Evolutionary conservation across 2,888 invertebrate genomes (phyloP).

Genomic region (Agrotis clavis): DNA sequence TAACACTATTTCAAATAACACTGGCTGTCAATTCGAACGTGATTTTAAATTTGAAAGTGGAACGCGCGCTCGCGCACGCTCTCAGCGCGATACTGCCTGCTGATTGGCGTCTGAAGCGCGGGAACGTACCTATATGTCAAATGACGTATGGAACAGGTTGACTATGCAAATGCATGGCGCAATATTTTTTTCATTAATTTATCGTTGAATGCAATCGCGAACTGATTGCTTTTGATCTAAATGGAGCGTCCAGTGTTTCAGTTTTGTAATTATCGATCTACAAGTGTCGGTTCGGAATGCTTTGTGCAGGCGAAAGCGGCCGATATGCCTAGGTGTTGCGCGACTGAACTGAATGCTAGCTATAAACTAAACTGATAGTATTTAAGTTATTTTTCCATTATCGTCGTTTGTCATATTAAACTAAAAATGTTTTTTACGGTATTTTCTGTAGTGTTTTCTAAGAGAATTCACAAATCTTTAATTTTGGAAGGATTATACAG

Average conservation of each 20-base stretch:
- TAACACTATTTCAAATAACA: conserved; percentile 58
- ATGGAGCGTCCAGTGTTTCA: conserved; percentile 70
- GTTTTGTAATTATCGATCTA: conserved; percentile 60
- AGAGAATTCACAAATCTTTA: too few species aligned
- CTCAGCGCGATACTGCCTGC: conserved; percentile 78
- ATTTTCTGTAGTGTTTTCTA: not conserved
- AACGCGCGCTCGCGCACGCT: conserved; percentile 78
- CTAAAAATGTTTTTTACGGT: not conserved
- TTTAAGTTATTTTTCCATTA: not conserved
- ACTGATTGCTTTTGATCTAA: conserved; percentile 72
- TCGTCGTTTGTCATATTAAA: not conserved
- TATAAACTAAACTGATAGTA: not conserved
- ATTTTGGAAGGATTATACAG: not conserved
- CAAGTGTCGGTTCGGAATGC: conserved; percentile 55
- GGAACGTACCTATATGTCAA: conserved; percentile 80
- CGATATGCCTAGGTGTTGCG: conserved; percentile 40
- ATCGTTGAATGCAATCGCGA: conserved; percentile 63
- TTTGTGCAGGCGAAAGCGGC: conserved; percentile 50
- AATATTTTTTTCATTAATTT: conserved; percentile 51
- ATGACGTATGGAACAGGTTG: conserved; percentile 76
- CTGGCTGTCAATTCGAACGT: conserved; percentile 53
- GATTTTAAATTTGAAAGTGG: conserved; percentile 66
- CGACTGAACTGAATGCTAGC: conserved; percentile 5
- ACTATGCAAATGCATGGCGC: conserved; percentile 67
- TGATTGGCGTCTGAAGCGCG: conserved; percentile 82